Percentiles rank a stretch among this genome's conserved stretches.
Evolutionary conservation across 1,140 invertebrate genomes (phyloP).

Genomic region (Drosophila athabasca): DNA sequence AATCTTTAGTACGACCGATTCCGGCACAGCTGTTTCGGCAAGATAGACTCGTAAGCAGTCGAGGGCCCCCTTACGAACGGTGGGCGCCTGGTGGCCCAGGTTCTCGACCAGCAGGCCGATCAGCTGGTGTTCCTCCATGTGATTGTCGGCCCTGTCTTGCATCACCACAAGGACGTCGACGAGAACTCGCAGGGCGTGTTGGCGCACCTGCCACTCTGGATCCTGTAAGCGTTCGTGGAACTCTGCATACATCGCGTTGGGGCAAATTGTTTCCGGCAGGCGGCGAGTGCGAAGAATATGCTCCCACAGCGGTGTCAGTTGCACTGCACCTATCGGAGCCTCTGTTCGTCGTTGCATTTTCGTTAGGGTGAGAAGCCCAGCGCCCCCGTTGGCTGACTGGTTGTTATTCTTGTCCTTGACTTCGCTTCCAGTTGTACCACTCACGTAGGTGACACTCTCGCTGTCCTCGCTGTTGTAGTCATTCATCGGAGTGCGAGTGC

Average conservation of each 20-base stretch:
- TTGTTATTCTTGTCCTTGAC: constrained; percentile 55
- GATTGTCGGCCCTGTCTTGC: constrained; percentile 86
- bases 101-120: constrained; percentile 89
- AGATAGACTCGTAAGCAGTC: constrained; percentile 89
- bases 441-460: constrained; percentile 43
- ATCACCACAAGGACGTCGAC: constrained; percentile 89
- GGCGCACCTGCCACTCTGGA: constrained; percentile 91
- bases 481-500: background rate
- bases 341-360: constrained; percentile 55
- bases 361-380: background rate
- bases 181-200: constrained; percentile 90
- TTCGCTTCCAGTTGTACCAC: constrained; percentile 10
- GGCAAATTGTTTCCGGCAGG: constrained; percentile 87
- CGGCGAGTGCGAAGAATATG: constrained; percentile 87
- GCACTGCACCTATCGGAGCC: constrained; percentile 71
- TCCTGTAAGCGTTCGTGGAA: constrained; percentile 89
- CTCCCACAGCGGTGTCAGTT: constrained; percentile 91
- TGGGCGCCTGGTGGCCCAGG: constrained; percentile 89
- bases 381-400: constrained; percentile 19
- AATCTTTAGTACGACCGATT: constrained; percentile 86
- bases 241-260: constrained; percentile 87
- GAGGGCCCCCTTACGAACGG: constrained; percentile 89
- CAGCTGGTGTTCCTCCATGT: constrained; percentile 84
- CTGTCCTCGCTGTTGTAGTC: constrained; percentile 37
- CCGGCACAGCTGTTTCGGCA: constrained; percentile 86